Evolutionary conservation across 2,797 vertebrate genomes (phyloP).

Genomic region (Amphiprion clarkii): DNA sequence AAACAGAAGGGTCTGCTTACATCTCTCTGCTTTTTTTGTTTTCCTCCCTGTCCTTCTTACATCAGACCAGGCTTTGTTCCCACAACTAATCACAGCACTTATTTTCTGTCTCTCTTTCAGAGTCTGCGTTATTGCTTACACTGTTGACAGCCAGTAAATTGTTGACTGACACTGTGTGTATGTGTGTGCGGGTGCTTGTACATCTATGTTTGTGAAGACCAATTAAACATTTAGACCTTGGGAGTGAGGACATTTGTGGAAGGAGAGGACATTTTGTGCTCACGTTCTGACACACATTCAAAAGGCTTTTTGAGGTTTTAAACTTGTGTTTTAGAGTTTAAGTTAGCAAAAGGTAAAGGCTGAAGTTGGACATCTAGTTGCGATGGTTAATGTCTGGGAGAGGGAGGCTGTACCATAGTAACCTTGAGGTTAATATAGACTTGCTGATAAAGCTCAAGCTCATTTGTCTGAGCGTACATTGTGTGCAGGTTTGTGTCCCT

Average conservation of each 20-base stretch:
- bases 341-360: neutral
- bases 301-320: neutral
- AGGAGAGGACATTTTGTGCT: neutral
- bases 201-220: neutral
- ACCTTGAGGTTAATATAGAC: neutral
- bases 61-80: neutral
- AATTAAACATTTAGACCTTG: neutral
- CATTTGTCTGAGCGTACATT: neutral
- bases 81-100: conserved; percentile 8
- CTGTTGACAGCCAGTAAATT: conserved; percentile 34
- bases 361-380: neutral
- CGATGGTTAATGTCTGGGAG: too few species aligned
- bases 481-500: conserved; percentile 16
- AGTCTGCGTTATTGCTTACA: conserved; percentile 22
- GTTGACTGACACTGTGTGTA: conserved; percentile 24
- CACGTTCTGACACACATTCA: neutral
- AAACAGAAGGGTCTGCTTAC: neutral
- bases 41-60: conserved; percentile 6
- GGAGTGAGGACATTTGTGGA: neutral
- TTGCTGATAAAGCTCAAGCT: conserved; percentile 2
- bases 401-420: too few species aligned
- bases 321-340: neutral
- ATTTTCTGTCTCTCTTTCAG: conserved; percentile 22
- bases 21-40: conserved; percentile 1
- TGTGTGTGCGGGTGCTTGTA: neutral